Evolutionary conservation across 1,140 invertebrate genomes (phyloP).

Genomic region (Lepeophtheirus salmonis): DNA sequence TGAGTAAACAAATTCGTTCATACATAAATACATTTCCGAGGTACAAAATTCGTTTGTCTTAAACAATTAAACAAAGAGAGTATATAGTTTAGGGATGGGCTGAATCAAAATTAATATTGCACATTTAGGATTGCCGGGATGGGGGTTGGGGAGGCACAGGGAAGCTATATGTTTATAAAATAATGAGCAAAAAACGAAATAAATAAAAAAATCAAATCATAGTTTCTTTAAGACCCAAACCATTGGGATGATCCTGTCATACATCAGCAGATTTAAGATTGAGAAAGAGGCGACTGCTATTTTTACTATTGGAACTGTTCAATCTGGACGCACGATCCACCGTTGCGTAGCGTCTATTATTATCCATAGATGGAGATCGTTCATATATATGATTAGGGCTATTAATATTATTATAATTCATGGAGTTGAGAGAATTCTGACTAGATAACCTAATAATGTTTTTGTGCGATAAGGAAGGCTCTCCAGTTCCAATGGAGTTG

Average conservation of each 20-base stretch:
- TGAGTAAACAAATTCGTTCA: too few species aligned
- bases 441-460: background rate
- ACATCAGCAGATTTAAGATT: background rate
- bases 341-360: background rate
- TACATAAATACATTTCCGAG: too few species aligned
- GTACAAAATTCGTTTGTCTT: too few species aligned
- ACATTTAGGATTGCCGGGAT: too few species aligned
- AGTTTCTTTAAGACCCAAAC: background rate
- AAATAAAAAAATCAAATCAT: too few species aligned
- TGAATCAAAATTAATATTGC: too few species aligned
- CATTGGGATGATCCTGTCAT: background rate
- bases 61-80: too few species aligned
- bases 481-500: constrained; percentile 1
- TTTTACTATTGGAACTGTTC: background rate
- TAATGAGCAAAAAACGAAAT: too few species aligned
- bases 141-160: too few species aligned
- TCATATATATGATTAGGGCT: background rate
- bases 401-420: background rate
- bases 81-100: too few species aligned
- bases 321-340: background rate
- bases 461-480: background rate
- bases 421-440: background rate
- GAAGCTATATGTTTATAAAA: too few species aligned
- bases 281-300: background rate
- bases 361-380: too few species aligned